Percentiles rank a stretch among this genome's conserved stretches.
These are phyloP conservation scores for Clarias gariepinus DNA, from an alignment of 2,113 vertebrate species.

Conservation along the genomic window DNA sequence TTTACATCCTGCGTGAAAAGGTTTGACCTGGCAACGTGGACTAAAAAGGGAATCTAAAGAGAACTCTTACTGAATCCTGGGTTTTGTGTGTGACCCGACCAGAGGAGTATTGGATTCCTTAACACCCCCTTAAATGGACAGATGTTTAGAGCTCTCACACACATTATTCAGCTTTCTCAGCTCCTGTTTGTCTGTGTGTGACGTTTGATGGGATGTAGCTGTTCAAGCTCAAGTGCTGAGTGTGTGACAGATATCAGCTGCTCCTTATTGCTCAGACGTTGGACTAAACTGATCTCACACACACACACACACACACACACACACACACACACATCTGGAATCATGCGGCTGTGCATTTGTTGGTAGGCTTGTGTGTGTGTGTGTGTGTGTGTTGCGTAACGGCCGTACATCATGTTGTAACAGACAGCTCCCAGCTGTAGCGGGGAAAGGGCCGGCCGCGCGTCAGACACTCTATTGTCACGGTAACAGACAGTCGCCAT, in stretches of 20 bases:
- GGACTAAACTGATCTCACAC: background rate
- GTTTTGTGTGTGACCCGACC: background rate
- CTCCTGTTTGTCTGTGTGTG: background rate
- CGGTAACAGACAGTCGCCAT: slow-evolving; percentile 48
- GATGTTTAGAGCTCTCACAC: background rate
- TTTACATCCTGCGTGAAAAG: background rate
- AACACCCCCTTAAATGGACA: background rate
- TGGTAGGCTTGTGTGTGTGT: background rate
- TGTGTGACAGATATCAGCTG: background rate
- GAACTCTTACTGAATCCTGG: background rate
- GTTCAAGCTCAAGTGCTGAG: background rate
- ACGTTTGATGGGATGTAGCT: background rate
- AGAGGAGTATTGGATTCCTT: background rate
- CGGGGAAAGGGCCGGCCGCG: slow-evolving; percentile 32
- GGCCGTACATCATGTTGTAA: slow-evolving; percentile 3
- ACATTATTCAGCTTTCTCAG: background rate
- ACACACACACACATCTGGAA: background rate
- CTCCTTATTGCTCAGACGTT: background rate
- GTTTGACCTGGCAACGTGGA: background rate
- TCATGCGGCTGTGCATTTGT: background rate
- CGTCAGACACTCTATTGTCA: slow-evolving; percentile 46
- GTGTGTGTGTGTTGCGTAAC: background rate
- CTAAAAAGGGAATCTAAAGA: background rate
- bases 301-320: too few species aligned
- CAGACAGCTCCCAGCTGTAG: slow-evolving; percentile 49